Conservation (phyloP, 2,797 vertebrate species). For the Enteromius fasciolatus region DNA sequence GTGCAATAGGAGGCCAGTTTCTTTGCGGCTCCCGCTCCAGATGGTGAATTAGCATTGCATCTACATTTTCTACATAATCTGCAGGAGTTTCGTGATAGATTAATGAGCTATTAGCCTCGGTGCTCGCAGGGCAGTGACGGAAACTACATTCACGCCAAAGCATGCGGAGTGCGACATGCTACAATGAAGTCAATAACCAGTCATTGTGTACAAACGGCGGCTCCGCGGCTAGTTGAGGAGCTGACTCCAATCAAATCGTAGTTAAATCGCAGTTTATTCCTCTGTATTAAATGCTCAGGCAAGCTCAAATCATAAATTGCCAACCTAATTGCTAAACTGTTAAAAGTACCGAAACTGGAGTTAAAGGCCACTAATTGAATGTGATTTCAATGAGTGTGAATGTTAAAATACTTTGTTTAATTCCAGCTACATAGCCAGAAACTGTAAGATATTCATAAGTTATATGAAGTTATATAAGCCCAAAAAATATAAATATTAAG, state of each 20-base stretch:
- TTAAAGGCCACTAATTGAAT: neutral
- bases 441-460: neutral
- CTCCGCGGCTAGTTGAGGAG: slow-evolving; percentile 1
- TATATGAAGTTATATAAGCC: neutral
- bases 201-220: slow-evolving; percentile 10
- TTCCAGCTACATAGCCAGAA: neutral
- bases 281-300: neutral
- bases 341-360: neutral
- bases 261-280: neutral
- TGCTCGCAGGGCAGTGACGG: slow-evolving; percentile 36
- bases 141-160: slow-evolving; percentile 15
- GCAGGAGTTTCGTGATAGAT: slow-evolving; percentile 58
- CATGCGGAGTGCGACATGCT: neutral
- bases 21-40: slow-evolving; percentile 50
- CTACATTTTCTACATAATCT: slow-evolving; percentile 62
- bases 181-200: slow-evolving; percentile 18
- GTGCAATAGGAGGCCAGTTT: slow-evolving; percentile 42
- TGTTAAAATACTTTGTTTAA: neutral
- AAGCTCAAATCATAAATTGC: neutral
- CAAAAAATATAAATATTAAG: neutral
- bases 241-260: neutral
- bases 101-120: slow-evolving; percentile 59
- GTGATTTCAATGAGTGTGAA: neutral
- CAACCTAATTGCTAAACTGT: neutral
- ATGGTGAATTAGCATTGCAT: slow-evolving; percentile 61